phyloP scores from a whole-genome alignment of 2,888 invertebrate genomes.

The Crioceris asparagi region DNA sequence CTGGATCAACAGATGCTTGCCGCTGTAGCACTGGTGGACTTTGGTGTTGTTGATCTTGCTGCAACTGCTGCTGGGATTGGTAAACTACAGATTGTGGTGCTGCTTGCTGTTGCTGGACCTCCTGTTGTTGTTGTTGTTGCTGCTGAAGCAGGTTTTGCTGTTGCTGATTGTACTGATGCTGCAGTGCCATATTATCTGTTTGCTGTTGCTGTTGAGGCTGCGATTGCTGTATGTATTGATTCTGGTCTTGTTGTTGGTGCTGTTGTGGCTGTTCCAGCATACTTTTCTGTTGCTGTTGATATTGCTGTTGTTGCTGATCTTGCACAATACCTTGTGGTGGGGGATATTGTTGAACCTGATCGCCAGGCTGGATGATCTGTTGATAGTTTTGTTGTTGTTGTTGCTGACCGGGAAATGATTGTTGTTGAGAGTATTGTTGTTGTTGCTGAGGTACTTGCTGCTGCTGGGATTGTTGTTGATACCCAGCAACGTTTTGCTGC shows the following conservation, averaged over 20 bases:
- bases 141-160: conserved; percentile 17
- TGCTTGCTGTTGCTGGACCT: conserved; percentile 17
- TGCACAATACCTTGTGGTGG: conserved; percentile 16
- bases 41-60: conserved; percentile 39
- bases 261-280: conserved; percentile 14
- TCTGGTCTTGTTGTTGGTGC: conserved; percentile 16
- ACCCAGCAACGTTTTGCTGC: conserved; percentile 36
- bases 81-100: conserved; percentile 12
- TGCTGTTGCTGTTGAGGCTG: conserved; percentile 15
- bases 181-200: conserved; percentile 18
- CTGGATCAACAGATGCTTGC: conserved; percentile 26
- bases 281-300: conserved; percentile 16
- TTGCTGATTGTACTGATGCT: conserved; percentile 18
- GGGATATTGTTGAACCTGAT: conserved; percentile 18
- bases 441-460: conserved; percentile 15
- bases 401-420: conserved; percentile 9
- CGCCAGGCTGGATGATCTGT: conserved; percentile 17
- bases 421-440: conserved; percentile 7
- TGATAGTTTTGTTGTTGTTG: conserved; percentile 22
- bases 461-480: conserved; percentile 12
- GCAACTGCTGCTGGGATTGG: conserved; percentile 31
- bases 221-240: conserved; percentile 11
- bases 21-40: conserved; percentile 23
- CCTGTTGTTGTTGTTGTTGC: conserved; percentile 10
- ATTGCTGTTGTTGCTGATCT: conserved; percentile 16